These are phyloP conservation scores for Alcedo atthis DNA, from an alignment of 2,797 vertebrate genomes.

Conservation along the genomic window DNA sequence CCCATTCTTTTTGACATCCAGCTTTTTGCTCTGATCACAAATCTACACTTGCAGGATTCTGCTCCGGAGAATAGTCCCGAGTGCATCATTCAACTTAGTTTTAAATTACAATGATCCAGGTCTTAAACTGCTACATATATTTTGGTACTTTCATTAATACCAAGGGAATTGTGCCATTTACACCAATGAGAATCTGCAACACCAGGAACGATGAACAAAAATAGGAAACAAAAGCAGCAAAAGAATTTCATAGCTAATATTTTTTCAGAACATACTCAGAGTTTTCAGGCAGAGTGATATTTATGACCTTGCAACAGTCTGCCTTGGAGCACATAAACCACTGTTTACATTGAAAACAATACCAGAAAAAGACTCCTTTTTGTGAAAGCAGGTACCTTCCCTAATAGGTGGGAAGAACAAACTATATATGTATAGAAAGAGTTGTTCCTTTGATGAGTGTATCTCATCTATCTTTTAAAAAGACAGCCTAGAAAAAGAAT, in stretches of 20 bases:
- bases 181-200: background rate
- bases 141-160: slow-evolving; percentile 5
- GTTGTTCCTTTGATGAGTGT: background rate
- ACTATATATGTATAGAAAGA: background rate
- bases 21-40: background rate
- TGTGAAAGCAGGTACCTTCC: background rate
- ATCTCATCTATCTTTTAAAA: background rate
- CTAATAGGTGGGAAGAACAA: background rate
- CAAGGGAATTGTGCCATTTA: background rate
- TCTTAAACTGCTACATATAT: background rate
- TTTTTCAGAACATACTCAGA: background rate
- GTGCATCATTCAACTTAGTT: background rate
- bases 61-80: background rate
- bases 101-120: background rate
- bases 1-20: background rate
- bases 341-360: background rate
- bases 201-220: background rate
- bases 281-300: background rate
- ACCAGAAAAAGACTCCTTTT: background rate
- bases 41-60: background rate
- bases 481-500: background rate
- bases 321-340: background rate
- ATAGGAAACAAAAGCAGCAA: background rate
- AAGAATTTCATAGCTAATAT: background rate
- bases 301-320: background rate